Evolutionary conservation across 2,797 vertebrate genomes (phyloP), one percentile per base, ranked within the genome.

Genomic region (Sebastes iracundus): DNA sequence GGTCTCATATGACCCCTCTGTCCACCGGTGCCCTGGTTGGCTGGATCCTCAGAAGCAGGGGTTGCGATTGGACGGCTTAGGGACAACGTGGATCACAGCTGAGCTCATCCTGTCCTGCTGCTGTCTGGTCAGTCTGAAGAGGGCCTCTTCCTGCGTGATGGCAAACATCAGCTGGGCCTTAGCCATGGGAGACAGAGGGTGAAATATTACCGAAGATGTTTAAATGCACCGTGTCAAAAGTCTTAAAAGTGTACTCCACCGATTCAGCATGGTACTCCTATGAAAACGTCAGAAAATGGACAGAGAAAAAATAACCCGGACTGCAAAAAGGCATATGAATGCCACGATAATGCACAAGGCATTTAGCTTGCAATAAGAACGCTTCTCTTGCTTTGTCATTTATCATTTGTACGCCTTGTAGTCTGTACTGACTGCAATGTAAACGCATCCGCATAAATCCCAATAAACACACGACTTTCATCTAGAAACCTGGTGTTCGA

Each of bases 1-100:
- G 80, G 82, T 82, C 87, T 91, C 90, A 71, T 75, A 74, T 90
- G 90, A 86, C 72, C 58, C 42, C 59, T 74, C 49, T 69, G 87
- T 81, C 87, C 83, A 65, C 64, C 22, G 56, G 18, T 64, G 70
- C 27, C n/a, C 55, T 32, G 68, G 79, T 56, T 81, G 86, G 72
- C 70, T 81, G 60, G 79, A 74, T 42, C 63, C 23, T 79, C 69
- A 59, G 28, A 46, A 72, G 75, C 20, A 58, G 46, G 9, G 27
- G 7, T 8, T 32, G 33, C 60, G 69, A 87, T 53, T 72, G 81
- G 80, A 70, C 9, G 5, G 18, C 35, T 80, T 76, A 28, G 38
- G 72, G 77, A 75, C 38, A 38, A 71, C 64, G 67, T 71, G 81
- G 70, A 72, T 87, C 46, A 55, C 35, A 38, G 81, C 55, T 49